Base-by-base conservation (phyloP, 2,888 invertebrate species). In the Agrotis ipsilon region DNA sequence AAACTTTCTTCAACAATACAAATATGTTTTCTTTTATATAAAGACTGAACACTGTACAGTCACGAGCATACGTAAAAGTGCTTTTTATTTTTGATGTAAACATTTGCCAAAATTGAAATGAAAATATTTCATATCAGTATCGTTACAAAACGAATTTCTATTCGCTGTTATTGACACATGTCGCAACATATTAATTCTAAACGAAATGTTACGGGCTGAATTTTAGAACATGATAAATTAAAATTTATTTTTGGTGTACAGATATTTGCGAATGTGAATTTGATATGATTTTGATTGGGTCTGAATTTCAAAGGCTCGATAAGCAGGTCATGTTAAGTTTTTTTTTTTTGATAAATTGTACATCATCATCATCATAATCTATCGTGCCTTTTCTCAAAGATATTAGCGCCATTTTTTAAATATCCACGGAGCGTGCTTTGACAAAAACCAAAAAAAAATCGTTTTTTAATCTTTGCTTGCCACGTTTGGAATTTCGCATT, bases 81-180 rank as follows among this genome's bases (percentile, higher is more conserved):
- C 0, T 55, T 5, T 2, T 16, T 24, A 18, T 61, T 62, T 54
- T 46, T 11, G 7, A 3, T 27, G 16, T 18, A 7, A 54, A 52
- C 1, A 39, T 60, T 45, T 32, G 13, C 27, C 27, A 21, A 43
- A 45, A 32, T n/a, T 45, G 3, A 32, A 21, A 27, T 6, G 3
- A 43, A 61, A 39, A 45, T 19, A 16, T 63, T n/a, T 39, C n/a
- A 52, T 45, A 5, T 24, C 45, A 5, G 43, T 1, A 32, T 18
- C 1, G 7, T 14, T 13, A 57, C 16, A 32, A 49, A 57, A 66
- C 7, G 19, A 39, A n/a, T 51, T 27, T 67, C 9, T 52, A 18
- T 11, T 27, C 16, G 1, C 43, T 43, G n/a, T 49, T 49, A 45
- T 59, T 68, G 77, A 54, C 68, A 67, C 24, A 19, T 19, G 48